Conservation (phyloP, 1,140 invertebrate species). For the Hormaphis cornu region DNA sequence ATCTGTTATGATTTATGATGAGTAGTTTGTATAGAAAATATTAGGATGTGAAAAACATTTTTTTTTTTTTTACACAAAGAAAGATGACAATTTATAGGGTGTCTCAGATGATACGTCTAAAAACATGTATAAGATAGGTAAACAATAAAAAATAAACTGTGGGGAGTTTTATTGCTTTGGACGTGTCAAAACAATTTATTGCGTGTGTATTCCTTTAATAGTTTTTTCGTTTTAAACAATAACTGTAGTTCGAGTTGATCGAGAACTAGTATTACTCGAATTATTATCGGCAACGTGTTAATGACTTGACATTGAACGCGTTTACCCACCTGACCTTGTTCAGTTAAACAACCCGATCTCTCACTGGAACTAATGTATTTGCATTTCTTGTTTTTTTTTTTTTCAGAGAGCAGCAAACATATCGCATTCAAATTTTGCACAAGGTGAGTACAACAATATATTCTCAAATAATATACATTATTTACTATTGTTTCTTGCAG, state of each 20-base stretch:
- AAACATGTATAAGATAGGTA: no score
- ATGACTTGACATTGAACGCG: conserved; percentile 8
- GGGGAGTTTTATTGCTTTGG: no score
- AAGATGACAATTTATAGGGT: no score
- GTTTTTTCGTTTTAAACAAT: no score
- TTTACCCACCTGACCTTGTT: conserved; percentile 3
- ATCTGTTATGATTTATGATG: no score
- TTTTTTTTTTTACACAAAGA: no score
- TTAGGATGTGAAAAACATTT: no score
- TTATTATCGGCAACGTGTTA: not conserved
- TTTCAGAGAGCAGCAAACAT: conserved; percentile 28
- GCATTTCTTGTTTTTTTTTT: conserved; percentile 12
- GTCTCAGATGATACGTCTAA: no score
- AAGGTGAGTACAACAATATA: conserved; percentile 14
- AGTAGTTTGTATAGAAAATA: no score
- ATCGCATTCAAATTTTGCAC: conserved; percentile 20
- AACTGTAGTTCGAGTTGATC: not conserved
- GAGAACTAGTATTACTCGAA: conserved; percentile 10
- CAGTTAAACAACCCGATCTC: not conserved
- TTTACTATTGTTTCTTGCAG: not conserved
- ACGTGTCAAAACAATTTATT: no score
- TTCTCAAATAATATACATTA: not conserved
- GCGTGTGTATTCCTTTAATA: no score
- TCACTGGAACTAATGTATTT: conserved; percentile 2
- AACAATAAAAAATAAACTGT: no score